A percentile compares a stretch with the other conserved stretches of the same genome.
Conservation (phyloP, 2,888 invertebrate genomes). For the Empis livida region DNA sequence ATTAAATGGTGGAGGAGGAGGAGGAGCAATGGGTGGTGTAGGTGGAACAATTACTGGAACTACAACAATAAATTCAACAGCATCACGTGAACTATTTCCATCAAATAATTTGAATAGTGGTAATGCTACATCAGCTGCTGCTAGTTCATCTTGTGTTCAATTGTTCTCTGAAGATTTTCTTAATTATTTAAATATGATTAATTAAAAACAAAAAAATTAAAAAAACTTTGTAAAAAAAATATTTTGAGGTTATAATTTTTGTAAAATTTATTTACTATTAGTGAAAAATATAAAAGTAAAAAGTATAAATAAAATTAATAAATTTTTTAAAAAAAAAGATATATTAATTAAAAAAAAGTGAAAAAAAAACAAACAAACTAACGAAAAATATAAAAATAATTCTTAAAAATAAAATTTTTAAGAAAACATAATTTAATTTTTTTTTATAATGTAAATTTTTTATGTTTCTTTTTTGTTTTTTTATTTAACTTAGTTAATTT, state of each 20-base stretch:
- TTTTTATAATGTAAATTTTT: too few species aligned
- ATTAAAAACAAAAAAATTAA: constrained; percentile 26
- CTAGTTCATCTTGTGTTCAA: constrained; percentile 36
- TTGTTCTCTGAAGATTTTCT: constrained; percentile 50
- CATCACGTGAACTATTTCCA: constrained; percentile 2
- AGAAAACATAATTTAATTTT: too few species aligned
- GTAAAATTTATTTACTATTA: neutral
- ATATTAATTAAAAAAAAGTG: constrained; percentile 14
- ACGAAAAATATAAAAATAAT: too few species aligned
- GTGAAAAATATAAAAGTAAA: neutral
- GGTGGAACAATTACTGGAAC: too few species aligned
- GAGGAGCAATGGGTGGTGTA: too few species aligned
- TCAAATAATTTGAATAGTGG: neutral
- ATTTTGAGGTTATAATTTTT: constrained; percentile 8
- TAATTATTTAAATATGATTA: constrained; percentile 48
- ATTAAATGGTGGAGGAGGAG: neutral
- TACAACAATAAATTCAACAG: neutral
- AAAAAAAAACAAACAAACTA: neutral
- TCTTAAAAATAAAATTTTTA: too few species aligned
- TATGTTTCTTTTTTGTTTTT: too few species aligned
- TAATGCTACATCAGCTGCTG: neutral
- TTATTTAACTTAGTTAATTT: too few species aligned
- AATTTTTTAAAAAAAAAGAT: neutral
- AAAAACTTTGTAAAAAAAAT: constrained; percentile 1
- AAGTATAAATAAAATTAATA: neutral